phyloP scores from a whole-genome alignment of 2,888 invertebrate species.

The Chesias legatella region DNA sequence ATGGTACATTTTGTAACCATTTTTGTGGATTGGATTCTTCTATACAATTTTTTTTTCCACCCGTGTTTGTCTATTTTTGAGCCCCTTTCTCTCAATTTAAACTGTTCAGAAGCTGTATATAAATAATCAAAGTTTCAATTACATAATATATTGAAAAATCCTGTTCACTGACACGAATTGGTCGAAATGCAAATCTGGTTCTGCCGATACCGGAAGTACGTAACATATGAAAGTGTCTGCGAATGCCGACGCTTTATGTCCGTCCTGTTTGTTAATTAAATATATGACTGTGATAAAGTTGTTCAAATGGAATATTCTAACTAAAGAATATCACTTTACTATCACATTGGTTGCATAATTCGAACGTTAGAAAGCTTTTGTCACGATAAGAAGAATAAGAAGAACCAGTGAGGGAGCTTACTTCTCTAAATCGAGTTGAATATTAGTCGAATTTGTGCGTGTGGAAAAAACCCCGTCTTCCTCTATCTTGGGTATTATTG shows the following conservation, averaged over 20 bases:
- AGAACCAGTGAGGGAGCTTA: too few species aligned
- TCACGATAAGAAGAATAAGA: too few species aligned
- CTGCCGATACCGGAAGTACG: conserved; percentile 15
- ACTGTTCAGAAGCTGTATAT: conserved; percentile 2
- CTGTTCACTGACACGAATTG: conserved; percentile 11
- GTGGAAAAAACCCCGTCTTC: too few species aligned
- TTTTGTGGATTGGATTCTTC: too few species aligned
- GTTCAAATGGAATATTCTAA: too few species aligned
- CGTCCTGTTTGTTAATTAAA: neutral
- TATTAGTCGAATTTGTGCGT: too few species aligned
- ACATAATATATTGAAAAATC: conserved; percentile 11
- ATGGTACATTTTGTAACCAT: too few species aligned
- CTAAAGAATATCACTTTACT: too few species aligned
- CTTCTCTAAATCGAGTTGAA: too few species aligned
- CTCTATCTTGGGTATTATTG: too few species aligned
- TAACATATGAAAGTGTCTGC: conserved; percentile 12
- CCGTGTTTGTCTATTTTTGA: too few species aligned
- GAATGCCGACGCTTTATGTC: neutral
- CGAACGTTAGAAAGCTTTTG: conserved; percentile 9
- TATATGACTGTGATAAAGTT: neutral
- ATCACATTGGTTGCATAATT: neutral
- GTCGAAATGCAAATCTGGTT: conserved; percentile 17
- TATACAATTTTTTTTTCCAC: too few species aligned
- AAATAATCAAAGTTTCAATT: conserved; percentile 8
- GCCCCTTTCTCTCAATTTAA: neutral